Percentiles rank a stretch among this genome's conserved stretches.
Evolutionary conservation across 2,797 vertebrate species (phyloP).

Genomic region (Macrochelys suwanniensis): DNA sequence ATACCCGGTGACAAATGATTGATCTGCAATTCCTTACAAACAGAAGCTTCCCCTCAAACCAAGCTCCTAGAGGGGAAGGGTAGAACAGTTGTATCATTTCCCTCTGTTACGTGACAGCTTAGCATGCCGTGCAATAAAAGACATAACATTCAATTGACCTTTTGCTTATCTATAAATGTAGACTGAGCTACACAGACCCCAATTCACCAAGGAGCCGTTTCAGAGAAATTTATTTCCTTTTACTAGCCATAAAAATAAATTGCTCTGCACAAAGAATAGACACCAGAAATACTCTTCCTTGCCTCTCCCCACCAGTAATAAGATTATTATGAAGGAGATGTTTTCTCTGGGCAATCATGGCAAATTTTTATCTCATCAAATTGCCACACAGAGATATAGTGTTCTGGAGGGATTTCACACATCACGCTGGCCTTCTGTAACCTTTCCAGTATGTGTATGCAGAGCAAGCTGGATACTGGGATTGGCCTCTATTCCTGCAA

Average conservation of each 20-base stretch:
- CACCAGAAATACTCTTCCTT: conserved; percentile 48
- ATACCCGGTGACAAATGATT: conserved; percentile 43
- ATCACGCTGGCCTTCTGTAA: background rate
- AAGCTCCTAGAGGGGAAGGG: background rate
- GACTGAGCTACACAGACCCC: conserved; percentile 74
- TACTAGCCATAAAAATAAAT: conserved; percentile 85
- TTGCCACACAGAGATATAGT: background rate
- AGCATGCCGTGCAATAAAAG: conserved; percentile 53
- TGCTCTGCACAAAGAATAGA: conserved; percentile 63
- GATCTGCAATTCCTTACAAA: conserved; percentile 30
- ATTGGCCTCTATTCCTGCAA: conserved; percentile 14
- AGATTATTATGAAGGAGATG: conserved; percentile 76
- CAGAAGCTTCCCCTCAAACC: conserved; percentile 32
- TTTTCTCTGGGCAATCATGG: conserved; percentile 66
- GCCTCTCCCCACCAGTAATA: conserved; percentile 58
- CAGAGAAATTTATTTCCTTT: conserved; percentile 83
- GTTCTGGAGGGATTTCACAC: conserved; percentile 28
- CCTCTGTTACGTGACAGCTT: background rate
- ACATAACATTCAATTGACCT: conserved; percentile 84
- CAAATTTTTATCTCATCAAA: conserved; percentile 54
- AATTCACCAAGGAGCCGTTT: conserved; percentile 75
- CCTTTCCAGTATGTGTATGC: background rate
- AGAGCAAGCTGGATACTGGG: conserved; percentile 12
- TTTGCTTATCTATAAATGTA: conserved; percentile 85
- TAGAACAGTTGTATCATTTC: background rate